Conservation (phyloP, 1,140 invertebrate species). For the Eriocheir sinensis region DNA sequence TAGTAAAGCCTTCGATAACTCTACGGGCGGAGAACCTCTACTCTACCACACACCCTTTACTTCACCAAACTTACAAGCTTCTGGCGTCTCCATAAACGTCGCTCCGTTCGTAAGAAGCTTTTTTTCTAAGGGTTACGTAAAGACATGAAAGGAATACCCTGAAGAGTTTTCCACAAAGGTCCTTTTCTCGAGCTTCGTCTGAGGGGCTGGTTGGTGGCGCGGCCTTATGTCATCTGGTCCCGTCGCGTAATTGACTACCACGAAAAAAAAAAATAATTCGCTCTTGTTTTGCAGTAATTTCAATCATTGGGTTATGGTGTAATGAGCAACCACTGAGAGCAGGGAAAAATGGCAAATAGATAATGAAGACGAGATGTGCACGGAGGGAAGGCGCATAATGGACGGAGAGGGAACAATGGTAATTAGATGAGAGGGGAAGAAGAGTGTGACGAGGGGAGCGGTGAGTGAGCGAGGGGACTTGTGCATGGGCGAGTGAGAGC, state of each 20-base stretch:
- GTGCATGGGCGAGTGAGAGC: neutral
- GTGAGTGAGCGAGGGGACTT: neutral
- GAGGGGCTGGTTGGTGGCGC: too few species aligned
- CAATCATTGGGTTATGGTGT: neutral
- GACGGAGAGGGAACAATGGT: slow-evolving; percentile 26
- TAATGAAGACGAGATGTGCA: neutral
- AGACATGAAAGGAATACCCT: too few species aligned
- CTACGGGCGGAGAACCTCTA: neutral
- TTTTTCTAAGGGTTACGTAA: too few species aligned
- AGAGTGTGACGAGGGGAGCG: neutral
- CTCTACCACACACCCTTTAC: neutral
- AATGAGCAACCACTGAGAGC: neutral
- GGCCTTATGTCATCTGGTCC: too few species aligned
- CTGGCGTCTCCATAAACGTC: too few species aligned
- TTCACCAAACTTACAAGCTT: too few species aligned
- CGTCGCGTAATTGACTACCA: neutral
- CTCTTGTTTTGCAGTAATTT: neutral
- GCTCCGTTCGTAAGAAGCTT: too few species aligned
- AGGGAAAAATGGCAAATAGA: neutral
- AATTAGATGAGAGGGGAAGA: neutral
- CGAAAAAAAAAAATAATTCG: neutral
- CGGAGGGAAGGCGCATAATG: neutral
- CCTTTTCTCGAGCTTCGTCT: too few species aligned
- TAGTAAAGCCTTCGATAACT: neutral
- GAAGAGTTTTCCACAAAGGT: too few species aligned